Evolutionary conservation across 2,888 invertebrate genomes (phyloP).

Genomic region (Dynastes grantii): DNA sequence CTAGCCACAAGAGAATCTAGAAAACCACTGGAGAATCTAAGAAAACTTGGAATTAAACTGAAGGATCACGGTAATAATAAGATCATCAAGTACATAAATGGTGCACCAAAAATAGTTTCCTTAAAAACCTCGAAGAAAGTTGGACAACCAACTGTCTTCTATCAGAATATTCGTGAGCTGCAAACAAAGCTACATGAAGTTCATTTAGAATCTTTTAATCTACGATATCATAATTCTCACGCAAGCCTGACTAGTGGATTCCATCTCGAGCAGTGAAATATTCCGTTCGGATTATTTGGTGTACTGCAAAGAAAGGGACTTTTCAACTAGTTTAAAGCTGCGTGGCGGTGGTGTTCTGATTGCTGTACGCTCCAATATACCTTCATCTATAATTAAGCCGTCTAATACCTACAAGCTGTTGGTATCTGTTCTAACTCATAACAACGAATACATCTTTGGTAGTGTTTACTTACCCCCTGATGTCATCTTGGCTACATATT

Average conservation of each 20-base stretch:
- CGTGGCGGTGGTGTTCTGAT: no score
- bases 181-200: not conserved
- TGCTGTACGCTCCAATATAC: not conserved
- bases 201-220: conserved; percentile 1
- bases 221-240: conserved; percentile 8
- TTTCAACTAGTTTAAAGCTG: not conserved
- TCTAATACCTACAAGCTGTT: not conserved
- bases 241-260: not conserved
- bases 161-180: not conserved
- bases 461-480: no score
- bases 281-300: not conserved
- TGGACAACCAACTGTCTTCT: no score
- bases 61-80: not conserved
- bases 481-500: not conserved
- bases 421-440: no score
- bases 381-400: not conserved
- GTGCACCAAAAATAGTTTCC: no score
- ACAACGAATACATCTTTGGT: no score
- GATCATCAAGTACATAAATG: not conserved
- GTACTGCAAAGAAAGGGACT: not conserved
- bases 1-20: no score
- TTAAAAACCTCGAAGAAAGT: no score
- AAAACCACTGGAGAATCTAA: no score
- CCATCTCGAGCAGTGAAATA: conserved; percentile 7
- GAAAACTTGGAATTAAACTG: no score